These are phyloP conservation scores for Sinonovacula constricta DNA, from an alignment of 1,140 invertebrate genomes.

Conservation along the genomic window DNA sequence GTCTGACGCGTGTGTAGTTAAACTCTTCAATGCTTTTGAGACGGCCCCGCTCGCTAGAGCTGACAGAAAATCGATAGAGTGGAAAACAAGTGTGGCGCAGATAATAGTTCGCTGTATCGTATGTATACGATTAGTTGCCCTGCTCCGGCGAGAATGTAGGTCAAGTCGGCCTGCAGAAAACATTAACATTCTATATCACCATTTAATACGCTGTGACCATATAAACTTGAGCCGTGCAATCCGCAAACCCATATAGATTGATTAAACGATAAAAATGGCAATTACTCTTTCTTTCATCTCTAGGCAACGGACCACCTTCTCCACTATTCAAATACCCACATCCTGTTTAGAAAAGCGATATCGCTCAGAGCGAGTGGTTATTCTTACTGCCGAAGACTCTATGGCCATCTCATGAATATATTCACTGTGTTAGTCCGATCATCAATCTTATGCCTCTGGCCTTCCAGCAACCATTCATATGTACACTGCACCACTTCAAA, in stretches of 20 bases:
- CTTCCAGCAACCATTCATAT: neutral
- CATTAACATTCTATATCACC: neutral
- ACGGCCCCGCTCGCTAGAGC: neutral
- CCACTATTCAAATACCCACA: neutral
- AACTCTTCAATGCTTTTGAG: too few species aligned
- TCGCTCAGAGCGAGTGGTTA: neutral
- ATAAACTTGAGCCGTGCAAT: neutral
- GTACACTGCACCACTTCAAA: neutral
- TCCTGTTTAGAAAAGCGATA: neutral
- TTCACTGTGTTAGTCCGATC: neutral
- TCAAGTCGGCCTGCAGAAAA: neutral
- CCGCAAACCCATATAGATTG: neutral
- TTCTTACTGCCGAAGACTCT: neutral
- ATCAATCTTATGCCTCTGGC: neutral
- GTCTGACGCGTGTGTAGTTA: too few species aligned
- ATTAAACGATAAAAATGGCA: neutral
- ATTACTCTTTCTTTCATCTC: slow-evolving; percentile 1
- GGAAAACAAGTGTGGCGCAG: neutral
- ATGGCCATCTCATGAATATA: neutral
- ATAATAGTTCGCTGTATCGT: neutral
- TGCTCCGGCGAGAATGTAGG: neutral
- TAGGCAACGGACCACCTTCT: neutral
- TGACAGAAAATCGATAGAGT: slow-evolving; percentile 1
- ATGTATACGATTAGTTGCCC: too few species aligned
- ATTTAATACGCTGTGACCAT: neutral